These are phyloP conservation scores for Anthopleura xanthogrammica DNA, from an alignment of 92 coral and sea anemone genomes.

Conservation along the genomic window DNA sequence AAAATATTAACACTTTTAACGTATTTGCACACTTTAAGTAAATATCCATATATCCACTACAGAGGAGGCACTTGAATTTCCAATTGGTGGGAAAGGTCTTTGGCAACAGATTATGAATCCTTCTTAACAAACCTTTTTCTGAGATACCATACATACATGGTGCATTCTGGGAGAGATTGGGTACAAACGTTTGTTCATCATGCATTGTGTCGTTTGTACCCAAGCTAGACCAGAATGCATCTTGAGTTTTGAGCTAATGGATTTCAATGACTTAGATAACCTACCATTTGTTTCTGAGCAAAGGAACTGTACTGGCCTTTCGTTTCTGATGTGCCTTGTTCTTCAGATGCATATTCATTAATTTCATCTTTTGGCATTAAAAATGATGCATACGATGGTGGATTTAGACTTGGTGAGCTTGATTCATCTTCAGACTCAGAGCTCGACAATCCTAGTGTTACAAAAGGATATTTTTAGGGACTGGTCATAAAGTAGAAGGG, in stretches of 20 bases:
- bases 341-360: constrained; percentile 31
- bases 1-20: no score
- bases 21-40: no score
- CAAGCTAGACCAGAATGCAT: background rate
- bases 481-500: no score
- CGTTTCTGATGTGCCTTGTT: constrained; percentile 31
- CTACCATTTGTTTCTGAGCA: constrained; percentile 85
- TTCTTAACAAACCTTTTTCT: no score
- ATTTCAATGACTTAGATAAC: background rate
- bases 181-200: no score
- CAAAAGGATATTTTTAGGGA: background rate
- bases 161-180: no score
- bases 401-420: background rate
- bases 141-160: no score
- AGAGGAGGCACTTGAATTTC: no score
- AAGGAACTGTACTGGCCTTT: constrained; percentile 66
- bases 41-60: no score
- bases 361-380: constrained; percentile 38
- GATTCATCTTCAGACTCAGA: constrained; percentile 73
- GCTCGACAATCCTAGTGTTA: constrained; percentile 28
- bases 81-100: no score
- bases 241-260: no score
- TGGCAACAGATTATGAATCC: no score
- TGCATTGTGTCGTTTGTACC: background rate
- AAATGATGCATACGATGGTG: constrained; percentile 72